phyloP scores from a whole-genome alignment of 2,797 vertebrate species.

The Triplophysa yarkandensis region DNA sequence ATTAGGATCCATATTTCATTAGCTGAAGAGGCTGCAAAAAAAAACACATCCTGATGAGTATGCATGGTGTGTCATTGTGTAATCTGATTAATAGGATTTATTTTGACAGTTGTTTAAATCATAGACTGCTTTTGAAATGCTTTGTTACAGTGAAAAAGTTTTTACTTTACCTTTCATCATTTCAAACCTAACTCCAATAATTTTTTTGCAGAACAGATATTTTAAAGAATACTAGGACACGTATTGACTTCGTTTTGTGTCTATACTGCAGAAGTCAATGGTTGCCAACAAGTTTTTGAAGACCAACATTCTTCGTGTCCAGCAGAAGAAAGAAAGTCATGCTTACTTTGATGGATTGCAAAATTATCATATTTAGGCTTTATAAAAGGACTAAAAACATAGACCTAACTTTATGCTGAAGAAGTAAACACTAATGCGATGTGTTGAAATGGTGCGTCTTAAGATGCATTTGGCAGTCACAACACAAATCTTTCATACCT shows the following conservation, averaged over 20 bases:
- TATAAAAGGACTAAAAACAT: background rate
- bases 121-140: background rate
- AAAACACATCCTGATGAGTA: constrained; percentile 53
- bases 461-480: constrained; percentile 63
- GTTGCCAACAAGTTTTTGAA: too few species aligned
- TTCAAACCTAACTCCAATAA: too few species aligned
- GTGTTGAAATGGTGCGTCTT: constrained; percentile 51
- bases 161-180: too few species aligned
- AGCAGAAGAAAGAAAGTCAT: too few species aligned
- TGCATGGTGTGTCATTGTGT: constrained; percentile 24
- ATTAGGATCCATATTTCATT: constrained; percentile 50
- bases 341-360: too few species aligned
- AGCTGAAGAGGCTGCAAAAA: constrained; percentile 50
- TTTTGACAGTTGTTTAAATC: constrained; percentile 41
- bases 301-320: too few species aligned
- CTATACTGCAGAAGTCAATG: too few species aligned
- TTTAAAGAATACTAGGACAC: too few species aligned
- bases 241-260: too few species aligned
- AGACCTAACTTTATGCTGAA: constrained; percentile 53
- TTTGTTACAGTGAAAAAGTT: too few species aligned
- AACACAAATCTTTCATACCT: constrained; percentile 63
- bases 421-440: constrained; percentile 63
- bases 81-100: constrained; percentile 28
- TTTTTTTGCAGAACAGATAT: too few species aligned
- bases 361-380: too few species aligned